Conservation (phyloP, 2,797 vertebrate genomes). For the Macropodus opercularis region DNA sequence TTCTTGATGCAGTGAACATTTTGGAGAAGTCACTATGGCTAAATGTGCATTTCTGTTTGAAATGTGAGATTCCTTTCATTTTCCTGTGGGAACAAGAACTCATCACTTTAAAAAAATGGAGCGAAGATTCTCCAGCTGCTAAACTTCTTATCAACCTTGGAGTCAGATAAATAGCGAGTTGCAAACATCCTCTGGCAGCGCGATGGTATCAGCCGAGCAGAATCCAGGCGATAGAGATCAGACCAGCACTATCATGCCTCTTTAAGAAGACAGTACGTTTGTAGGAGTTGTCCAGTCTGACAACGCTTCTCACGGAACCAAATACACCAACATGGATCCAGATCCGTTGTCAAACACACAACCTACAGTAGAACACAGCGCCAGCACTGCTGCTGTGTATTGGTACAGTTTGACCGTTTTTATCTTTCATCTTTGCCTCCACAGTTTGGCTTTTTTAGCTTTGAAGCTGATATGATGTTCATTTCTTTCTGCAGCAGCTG, state of each 20-base stretch:
- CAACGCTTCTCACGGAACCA: constrained; percentile 80
- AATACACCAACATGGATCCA: not conserved
- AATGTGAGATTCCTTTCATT: too few species aligned
- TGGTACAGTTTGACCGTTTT: constrained; percentile 25
- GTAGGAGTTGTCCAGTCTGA: constrained; percentile 72
- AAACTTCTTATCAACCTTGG: constrained; percentile 31
- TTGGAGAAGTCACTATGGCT: too few species aligned
- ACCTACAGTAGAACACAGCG: not conserved
- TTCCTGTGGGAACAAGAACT: constrained; percentile 14
- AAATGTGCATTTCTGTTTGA: too few species aligned
- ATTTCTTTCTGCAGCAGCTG: constrained; percentile 45
- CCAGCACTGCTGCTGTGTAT: not conserved
- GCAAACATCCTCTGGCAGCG: constrained; percentile 26
- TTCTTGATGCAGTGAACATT: too few species aligned
- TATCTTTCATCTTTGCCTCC: constrained; percentile 45
- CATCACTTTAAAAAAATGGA: not conserved
- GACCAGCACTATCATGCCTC: constrained; percentile 77
- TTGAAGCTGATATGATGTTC: constrained; percentile 61
- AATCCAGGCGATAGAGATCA: constrained; percentile 46
- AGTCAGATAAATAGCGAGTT: constrained; percentile 47
- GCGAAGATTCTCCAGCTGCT: constrained; percentile 4
- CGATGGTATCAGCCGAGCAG: constrained; percentile 33
- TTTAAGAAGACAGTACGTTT: constrained; percentile 80
- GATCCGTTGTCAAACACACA: not conserved
- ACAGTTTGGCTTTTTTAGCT: constrained; percentile 55